Conservation (phyloP, 2,888 invertebrate genomes). For the Baccha elongata region DNA sequence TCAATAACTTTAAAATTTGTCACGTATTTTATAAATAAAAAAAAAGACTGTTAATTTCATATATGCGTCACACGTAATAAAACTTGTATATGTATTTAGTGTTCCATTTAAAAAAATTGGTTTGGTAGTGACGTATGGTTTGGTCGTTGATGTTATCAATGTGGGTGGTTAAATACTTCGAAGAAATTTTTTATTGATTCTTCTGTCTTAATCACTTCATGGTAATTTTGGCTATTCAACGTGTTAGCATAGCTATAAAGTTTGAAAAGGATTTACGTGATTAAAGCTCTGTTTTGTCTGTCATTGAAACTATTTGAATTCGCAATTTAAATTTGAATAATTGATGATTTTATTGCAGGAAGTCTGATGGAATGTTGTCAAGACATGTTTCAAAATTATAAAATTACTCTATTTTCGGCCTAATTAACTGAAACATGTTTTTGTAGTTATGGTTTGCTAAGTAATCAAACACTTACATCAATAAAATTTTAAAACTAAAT, state of each 20-base stretch:
- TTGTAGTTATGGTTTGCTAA: no score
- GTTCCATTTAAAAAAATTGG: conserved; percentile 37
- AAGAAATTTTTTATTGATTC: conserved; percentile 35
- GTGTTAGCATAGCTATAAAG: conserved; percentile 51
- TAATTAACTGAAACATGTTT: no score
- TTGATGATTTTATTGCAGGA: no score
- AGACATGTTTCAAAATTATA: no score
- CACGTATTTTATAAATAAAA: background rate
- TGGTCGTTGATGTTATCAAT: background rate
- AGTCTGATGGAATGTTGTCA: no score
- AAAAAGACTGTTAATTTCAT: background rate
- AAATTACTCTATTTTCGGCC: no score
- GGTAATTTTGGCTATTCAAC: conserved; percentile 25
- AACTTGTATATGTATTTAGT: conserved; percentile 19
- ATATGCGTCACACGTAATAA: conserved; percentile 30
- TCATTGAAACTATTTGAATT: no score
- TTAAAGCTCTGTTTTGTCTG: conserved; percentile 8
- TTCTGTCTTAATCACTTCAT: conserved; percentile 11
- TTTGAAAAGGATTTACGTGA: conserved; percentile 43
- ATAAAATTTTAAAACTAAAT: no score
- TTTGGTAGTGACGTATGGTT: conserved; percentile 27
- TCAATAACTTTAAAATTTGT: background rate
- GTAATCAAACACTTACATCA: no score
- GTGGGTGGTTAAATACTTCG: conserved; percentile 41
- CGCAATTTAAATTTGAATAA: background rate